Evolutionary conservation across 2,888 invertebrate species (phyloP).

Genomic region (Nymphalis c-album): DNA sequence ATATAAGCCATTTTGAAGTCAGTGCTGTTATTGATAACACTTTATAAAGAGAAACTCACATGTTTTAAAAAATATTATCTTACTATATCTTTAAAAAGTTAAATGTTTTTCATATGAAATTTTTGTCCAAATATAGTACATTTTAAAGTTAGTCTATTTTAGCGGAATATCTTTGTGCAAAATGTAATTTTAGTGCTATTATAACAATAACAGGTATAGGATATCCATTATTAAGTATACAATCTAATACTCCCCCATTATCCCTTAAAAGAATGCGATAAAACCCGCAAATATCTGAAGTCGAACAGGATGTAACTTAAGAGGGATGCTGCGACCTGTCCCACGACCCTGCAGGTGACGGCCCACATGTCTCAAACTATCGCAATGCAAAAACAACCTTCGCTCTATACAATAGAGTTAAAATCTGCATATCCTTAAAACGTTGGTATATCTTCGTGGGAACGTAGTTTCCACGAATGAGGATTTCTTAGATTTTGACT

Average conservation of each 20-base stretch:
- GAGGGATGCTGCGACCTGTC: slow-evolving; percentile 78
- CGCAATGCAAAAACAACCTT: slow-evolving; percentile 32
- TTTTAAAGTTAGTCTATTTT: too few relatives aligned
- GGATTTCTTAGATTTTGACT: slow-evolving; percentile 66
- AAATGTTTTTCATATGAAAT: too few relatives aligned
- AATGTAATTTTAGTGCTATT: background rate
- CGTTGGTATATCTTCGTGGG: slow-evolving; percentile 59
- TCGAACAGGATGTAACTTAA: slow-evolving; percentile 65
- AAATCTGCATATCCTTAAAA: slow-evolving; percentile 22
- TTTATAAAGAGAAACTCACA: too few relatives aligned
- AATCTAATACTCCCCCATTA: slow-evolving; percentile 25
- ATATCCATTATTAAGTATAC: background rate
- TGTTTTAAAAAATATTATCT: too few relatives aligned
- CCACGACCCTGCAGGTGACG: slow-evolving; percentile 76
- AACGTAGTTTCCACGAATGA: slow-evolving; percentile 66
- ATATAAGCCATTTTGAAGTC: slow-evolving; percentile 14
- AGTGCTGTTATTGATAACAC: background rate
- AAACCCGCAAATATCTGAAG: slow-evolving; percentile 49
- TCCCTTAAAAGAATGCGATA: slow-evolving; percentile 17
- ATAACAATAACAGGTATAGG: background rate
- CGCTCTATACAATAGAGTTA: slow-evolving; percentile 21
- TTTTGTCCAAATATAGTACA: too few relatives aligned
- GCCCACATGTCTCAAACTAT: slow-evolving; percentile 47
- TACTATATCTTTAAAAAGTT: too few relatives aligned
- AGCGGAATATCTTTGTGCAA: too few relatives aligned